Conservation (phyloP, 2,888 invertebrate species). For the Colletes collaris region DNA sequence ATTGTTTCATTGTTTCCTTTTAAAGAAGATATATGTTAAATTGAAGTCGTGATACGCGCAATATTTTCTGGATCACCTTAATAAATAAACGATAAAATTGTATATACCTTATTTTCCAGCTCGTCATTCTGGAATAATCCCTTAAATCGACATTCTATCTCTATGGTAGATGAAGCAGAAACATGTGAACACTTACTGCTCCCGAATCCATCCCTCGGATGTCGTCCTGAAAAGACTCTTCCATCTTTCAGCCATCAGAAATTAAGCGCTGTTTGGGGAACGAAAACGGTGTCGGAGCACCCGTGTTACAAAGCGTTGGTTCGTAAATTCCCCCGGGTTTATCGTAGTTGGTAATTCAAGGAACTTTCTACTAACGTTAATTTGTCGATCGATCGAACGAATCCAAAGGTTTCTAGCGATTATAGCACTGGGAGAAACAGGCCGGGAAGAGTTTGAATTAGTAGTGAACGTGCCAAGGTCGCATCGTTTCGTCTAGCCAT, state of each 20-base stretch:
- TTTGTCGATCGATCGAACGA: not conserved
- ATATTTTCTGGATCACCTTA: too few relatives aligned
- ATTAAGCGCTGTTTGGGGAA: not conserved
- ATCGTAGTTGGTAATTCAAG: not conserved
- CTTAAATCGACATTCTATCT: too few relatives aligned
- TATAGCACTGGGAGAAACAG: not conserved
- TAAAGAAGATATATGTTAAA: too few relatives aligned
- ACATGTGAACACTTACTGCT: not conserved
- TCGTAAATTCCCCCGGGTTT: too few relatives aligned
- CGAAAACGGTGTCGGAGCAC: too few relatives aligned
- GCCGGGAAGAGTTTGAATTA: conserved; percentile 5
- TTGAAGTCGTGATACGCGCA: too few relatives aligned
- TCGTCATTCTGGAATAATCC: too few relatives aligned
- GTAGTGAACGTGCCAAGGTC: not conserved
- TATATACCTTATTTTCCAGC: too few relatives aligned
- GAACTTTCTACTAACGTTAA: not conserved
- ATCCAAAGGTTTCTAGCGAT: not conserved
- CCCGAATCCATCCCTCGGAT: conserved; percentile 2
- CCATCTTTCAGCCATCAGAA: conserved; percentile 5
- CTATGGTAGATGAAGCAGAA: too few relatives aligned
- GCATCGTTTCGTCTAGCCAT: conserved; percentile 2
- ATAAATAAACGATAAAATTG: too few relatives aligned
- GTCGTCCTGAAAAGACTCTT: conserved; percentile 12
- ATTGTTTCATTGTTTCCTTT: too few relatives aligned
- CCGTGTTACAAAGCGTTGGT: too few relatives aligned